Base-by-base conservation (phyloP, 2,797 vertebrate species). In the Odontamblyopus rebecca region DNA sequence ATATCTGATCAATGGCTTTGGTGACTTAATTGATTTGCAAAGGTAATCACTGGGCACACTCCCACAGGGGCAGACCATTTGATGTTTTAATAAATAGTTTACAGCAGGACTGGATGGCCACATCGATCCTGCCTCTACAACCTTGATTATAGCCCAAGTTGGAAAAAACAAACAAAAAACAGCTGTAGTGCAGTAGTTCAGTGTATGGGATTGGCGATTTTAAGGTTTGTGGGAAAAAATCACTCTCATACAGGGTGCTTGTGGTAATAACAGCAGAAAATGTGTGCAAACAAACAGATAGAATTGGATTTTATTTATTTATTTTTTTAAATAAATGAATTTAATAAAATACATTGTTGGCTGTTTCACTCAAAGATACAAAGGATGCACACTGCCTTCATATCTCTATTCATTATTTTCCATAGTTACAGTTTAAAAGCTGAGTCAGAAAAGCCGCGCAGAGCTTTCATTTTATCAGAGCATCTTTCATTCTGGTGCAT, bases 41-140 rank as follows among this genome's bases (percentile, higher is more conserved):
- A 87, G 86, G 86, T 90, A 86, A 90, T 89, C 89, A 87, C 74
- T 79, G 83, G 83, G 82, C 82, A 82, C 67, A 56, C 81, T 72
- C 85, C 80, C 87, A 86, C 78, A 72, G 61, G 72, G 78, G 72
- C 59, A 4, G 61, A 80, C 70, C 75, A 84, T 82, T 85, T 91
- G 87, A 90, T 91, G 83, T 89, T 89, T 89, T 90, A 90, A 88
- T 89, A 89, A 89, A 89, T 89, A 82, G 83, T 85, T 88, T 74
- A 85, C 80, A 88, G 82, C 85, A 84, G 81, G 82, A 82, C 77
- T 81, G 74, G 77, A 71, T 8, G 69, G 73, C 50, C 53, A 61
- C 76, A 89, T 91, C 83, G 80, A 89, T 91, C 73, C 61, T 0
- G 69, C 80, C 77, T 81, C 80, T 72, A 70, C 73, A 75, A 73